These are phyloP conservation scores for Leptinotarsa defecta DNA, from an alignment of 1,140 invertebrate species.

Conservation along the genomic window DNA sequence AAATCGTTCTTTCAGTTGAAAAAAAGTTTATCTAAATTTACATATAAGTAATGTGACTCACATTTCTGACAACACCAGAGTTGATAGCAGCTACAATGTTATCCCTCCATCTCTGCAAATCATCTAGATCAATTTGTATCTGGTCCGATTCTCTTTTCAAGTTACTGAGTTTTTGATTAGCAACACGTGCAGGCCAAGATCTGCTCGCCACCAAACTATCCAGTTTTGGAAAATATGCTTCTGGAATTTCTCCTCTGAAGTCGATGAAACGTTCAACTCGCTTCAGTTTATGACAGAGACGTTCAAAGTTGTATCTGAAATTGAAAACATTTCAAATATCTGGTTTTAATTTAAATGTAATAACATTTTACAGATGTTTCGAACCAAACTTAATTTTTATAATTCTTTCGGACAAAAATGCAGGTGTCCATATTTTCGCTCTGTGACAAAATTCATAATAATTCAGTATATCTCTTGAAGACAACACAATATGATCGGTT, in stretches of 20 bases:
- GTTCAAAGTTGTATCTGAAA: conserved; percentile 69
- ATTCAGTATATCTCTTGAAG: no score
- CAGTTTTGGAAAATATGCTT: conserved; percentile 76
- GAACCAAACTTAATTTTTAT: no score
- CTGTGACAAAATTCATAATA: no score
- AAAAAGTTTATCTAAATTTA: no score
- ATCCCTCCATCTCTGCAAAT: conserved; percentile 75
- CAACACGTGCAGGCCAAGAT: conserved; percentile 66
- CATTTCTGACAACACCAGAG: conserved; percentile 62
- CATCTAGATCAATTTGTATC: conserved; percentile 67
- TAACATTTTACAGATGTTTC: no score
- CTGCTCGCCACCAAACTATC: conserved; percentile 68
- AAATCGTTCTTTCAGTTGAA: no score
- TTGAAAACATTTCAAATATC: neutral
- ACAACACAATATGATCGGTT: no score
- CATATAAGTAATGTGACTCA: neutral
- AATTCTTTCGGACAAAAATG: no score
- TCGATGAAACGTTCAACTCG: conserved; percentile 65
- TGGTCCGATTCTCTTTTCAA: conserved; percentile 70
- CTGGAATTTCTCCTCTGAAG: conserved; percentile 65
- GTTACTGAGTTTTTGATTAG: conserved; percentile 64
- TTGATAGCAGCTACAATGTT: conserved; percentile 77
- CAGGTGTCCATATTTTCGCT: no score
- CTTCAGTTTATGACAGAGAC: conserved; percentile 66
- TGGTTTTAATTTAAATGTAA: no score